Conservation (phyloP, 2,113 vertebrate genomes). For the Corydoras maculifer region DNA sequence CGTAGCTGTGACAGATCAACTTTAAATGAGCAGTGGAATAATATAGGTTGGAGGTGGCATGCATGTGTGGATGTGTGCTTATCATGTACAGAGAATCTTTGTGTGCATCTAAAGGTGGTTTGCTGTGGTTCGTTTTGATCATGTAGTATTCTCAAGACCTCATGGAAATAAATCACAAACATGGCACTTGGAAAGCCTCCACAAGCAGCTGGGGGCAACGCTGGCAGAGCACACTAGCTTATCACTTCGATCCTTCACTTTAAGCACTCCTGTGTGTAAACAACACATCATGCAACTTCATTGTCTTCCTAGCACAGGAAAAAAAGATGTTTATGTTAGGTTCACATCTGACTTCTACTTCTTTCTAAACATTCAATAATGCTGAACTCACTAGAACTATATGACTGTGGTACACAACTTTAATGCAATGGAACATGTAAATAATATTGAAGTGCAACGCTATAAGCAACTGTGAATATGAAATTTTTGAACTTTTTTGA, state of each 20-base stretch:
- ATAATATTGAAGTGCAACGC: too few relatives aligned
- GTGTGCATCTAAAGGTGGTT: neutral
- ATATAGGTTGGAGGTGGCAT: neutral
- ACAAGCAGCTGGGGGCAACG: neutral
- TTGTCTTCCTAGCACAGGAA: neutral
- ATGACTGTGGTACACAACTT: too few relatives aligned
- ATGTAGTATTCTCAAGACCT: slow-evolving; percentile 4
- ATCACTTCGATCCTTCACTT: slow-evolving; percentile 34
- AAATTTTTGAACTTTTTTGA: too few relatives aligned
- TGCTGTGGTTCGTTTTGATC: slow-evolving; percentile 6
- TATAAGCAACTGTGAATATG: too few relatives aligned
- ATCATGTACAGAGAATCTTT: too few relatives aligned
- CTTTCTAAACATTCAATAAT: too few relatives aligned
- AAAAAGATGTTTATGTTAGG: too few relatives aligned
- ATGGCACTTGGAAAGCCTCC: slow-evolving; percentile 24
- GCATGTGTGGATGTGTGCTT: neutral
- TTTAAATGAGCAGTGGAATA: neutral
- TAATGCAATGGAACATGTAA: too few relatives aligned
- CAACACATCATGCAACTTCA: slow-evolving; percentile 1
- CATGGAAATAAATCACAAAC: slow-evolving; percentile 22
- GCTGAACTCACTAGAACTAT: too few relatives aligned
- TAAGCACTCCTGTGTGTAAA: slow-evolving; percentile 37
- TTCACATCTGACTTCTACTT: too few relatives aligned
- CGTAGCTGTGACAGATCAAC: neutral
- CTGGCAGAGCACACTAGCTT: neutral